Percentiles rank a stretch among this genome's conserved stretches.
Evolutionary conservation across 2,888 invertebrate genomes (phyloP).

Genomic region (Cataglyphis altisquamis): DNA sequence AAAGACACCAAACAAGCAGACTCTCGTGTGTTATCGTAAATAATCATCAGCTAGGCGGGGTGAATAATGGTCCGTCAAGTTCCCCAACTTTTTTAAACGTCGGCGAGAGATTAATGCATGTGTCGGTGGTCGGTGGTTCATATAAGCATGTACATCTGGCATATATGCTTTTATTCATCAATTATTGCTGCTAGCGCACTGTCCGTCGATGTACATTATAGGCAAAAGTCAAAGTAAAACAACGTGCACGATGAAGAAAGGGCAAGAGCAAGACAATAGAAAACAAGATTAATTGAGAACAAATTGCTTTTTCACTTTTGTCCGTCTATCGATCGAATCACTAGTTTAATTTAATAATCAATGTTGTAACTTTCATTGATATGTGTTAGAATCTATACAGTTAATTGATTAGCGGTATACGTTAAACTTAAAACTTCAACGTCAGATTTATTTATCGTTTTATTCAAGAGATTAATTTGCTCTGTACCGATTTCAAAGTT

Average conservation of each 20-base stretch:
- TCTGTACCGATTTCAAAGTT: not conserved
- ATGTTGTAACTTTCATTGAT: slow-evolving; percentile 10
- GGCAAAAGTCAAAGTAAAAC: slow-evolving; percentile 4
- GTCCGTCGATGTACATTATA: slow-evolving; percentile 32
- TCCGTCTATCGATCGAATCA: not conserved
- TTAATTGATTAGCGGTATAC: slow-evolving; percentile 13
- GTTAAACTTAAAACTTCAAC: slow-evolving; percentile 27
- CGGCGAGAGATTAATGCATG: slow-evolving; percentile 71
- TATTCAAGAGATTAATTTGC: not conserved
- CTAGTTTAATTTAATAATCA: slow-evolving; percentile 1
- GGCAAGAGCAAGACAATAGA: slow-evolving; percentile 22
- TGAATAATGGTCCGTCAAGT: slow-evolving; percentile 76
- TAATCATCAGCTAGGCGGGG: slow-evolving; percentile 62
- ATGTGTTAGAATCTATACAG: not conserved
- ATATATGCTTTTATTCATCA: slow-evolving; percentile 65
- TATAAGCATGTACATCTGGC: slow-evolving; percentile 39
- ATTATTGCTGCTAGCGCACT: slow-evolving; percentile 57
- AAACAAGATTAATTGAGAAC: slow-evolving; percentile 17
- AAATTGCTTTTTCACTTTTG: not conserved
- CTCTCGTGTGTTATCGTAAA: slow-evolving; percentile 70
- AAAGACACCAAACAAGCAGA: slow-evolving; percentile 58
- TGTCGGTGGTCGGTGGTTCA: slow-evolving; percentile 44
- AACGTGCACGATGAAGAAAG: slow-evolving; percentile 35
- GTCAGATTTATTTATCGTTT: not conserved
- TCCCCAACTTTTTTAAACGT: slow-evolving; percentile 64